Percentiles rank a stretch among this genome's conserved stretches.
phyloP scores from a whole-genome alignment of 2,113 vertebrate species.

The Blennius ocellaris region DNA sequence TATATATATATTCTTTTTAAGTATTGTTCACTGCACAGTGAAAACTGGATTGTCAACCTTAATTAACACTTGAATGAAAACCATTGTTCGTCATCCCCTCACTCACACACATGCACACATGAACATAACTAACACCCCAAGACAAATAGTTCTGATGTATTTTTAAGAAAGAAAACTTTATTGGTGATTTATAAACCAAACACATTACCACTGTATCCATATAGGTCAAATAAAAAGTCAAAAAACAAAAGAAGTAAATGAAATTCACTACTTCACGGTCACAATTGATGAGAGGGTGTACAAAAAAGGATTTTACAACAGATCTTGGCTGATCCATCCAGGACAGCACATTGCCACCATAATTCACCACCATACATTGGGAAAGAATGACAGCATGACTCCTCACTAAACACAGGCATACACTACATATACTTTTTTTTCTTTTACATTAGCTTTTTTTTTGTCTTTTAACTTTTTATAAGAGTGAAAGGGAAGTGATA shows the following conservation, averaged over 20 bases:
- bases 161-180: conserved; percentile 87
- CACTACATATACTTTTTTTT: conserved; percentile 81
- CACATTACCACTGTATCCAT: conserved; percentile 86
- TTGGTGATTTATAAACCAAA: conserved; percentile 88
- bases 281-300: conserved; percentile 85
- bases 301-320: conserved; percentile 81
- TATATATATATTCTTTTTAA: no score
- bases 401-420: conserved; percentile 87
- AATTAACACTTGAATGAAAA: no score
- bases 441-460: conserved; percentile 75
- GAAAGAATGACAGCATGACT: conserved; percentile 84
- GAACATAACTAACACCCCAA: background rate
- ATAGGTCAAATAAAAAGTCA: conserved; percentile 78
- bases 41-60: no score
- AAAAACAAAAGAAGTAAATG: conserved; percentile 74
- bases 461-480: conserved; percentile 60
- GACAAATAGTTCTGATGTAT: conserved; percentile 47
- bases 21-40: no score
- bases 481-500: conserved; percentile 79
- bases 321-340: conserved; percentile 72
- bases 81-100: background rate
- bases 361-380: conserved; percentile 84
- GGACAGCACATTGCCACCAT: conserved; percentile 80
- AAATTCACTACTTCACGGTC: conserved; percentile 84
- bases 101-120: background rate